Conservation (phyloP, 2,797 vertebrate genomes). For the Sphenodon punctatus region DNA sequence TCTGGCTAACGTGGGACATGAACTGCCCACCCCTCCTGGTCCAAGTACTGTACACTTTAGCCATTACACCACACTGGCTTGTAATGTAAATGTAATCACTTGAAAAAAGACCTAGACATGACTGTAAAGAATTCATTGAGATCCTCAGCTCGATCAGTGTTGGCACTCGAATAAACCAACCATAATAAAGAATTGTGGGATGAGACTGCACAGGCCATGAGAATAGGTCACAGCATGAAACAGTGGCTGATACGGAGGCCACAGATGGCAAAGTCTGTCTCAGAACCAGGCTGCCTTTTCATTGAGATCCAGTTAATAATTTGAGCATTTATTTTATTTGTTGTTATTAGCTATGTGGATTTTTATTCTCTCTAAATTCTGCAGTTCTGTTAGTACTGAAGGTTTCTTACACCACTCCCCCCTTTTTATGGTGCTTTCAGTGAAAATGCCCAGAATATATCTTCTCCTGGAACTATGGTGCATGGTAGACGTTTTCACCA, state of each 20-base stretch:
- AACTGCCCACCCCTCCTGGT: too few species aligned
- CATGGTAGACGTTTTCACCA: constrained; percentile 92
- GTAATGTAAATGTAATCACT: too few species aligned
- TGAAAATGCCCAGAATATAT: constrained; percentile 79
- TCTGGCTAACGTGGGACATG: too few species aligned
- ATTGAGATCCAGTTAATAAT: neutral
- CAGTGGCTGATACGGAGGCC: fast-evolving
- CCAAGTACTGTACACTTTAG: too few species aligned
- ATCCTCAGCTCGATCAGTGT: too few species aligned
- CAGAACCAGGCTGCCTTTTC: too few species aligned
- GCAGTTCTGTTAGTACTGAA: neutral
- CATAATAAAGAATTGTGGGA: neutral
- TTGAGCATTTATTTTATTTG: too few species aligned
- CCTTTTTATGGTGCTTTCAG: constrained; percentile 72
- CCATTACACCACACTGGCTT: too few species aligned
- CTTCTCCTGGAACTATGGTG: constrained; percentile 83
- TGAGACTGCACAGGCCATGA: neutral
- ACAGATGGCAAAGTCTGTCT: too few species aligned
- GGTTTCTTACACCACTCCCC: neutral
- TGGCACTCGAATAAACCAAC: too few species aligned
- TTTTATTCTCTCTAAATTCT: neutral
- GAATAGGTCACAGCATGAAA: neutral
- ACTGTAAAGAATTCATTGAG: too few species aligned
- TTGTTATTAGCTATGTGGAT: neutral
- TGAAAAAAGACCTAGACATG: too few species aligned